These are phyloP conservation scores for Nicator chloris DNA, from an alignment of 2,113 vertebrate species.

Conservation along the genomic window DNA sequence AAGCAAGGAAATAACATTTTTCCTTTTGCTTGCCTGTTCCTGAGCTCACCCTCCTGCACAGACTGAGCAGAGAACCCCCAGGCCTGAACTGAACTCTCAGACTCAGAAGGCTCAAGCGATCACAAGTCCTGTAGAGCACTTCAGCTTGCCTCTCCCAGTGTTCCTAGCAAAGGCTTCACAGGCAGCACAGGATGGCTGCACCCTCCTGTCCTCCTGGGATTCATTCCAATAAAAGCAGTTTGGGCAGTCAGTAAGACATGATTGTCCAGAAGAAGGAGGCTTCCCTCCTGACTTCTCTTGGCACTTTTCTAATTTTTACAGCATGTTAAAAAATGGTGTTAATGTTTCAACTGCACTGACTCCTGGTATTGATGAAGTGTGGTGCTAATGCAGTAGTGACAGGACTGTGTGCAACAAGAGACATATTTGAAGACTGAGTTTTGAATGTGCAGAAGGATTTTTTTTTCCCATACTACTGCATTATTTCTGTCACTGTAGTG, in stretches of 20 bases:
- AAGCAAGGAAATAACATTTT: neutral
- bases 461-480: neutral
- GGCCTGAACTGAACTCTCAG: neutral
- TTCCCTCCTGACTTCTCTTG: neutral
- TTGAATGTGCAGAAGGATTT: neutral
- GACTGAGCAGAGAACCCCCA: neutral
- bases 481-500: neutral
- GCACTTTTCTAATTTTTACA: neutral
- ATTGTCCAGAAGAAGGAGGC: neutral
- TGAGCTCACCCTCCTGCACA: neutral
- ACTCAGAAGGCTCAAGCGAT: neutral
- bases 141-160: neutral
- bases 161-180: neutral
- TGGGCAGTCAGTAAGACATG: neutral
- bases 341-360: neutral
- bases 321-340: neutral
- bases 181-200: neutral
- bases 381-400: neutral
- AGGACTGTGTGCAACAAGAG: neutral
- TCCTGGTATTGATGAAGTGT: neutral
- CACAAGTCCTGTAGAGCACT: neutral
- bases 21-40: neutral
- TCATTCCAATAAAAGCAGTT: neutral
- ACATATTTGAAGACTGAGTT: neutral
- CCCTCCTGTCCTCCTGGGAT: neutral